Evolutionary conservation across 35 echinoderm and acorn worm genomes (phyloP).

Genomic region (Nesometra sesokonis): DNA sequence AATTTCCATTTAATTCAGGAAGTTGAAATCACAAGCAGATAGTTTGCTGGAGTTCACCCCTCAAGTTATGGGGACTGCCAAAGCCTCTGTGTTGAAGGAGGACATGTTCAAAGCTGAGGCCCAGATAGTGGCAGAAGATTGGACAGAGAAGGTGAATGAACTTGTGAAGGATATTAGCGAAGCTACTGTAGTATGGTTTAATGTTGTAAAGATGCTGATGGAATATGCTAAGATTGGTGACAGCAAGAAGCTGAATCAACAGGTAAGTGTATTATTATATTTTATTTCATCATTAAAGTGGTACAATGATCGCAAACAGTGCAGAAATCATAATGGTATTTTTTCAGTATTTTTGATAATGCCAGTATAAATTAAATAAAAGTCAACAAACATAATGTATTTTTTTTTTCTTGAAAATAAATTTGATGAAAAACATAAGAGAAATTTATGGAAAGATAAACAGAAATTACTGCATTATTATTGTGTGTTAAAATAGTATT

Average conservation of each 20-base stretch:
- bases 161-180: slow-evolving; percentile 13
- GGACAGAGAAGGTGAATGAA: slow-evolving; percentile 17
- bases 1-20: background rate
- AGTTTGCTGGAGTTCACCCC: slow-evolving; percentile 8
- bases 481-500: too few relatives aligned
- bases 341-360: too few relatives aligned
- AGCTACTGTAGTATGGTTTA: slow-evolving; percentile 20
- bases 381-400: too few relatives aligned
- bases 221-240: slow-evolving; percentile 8
- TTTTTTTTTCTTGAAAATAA: too few relatives aligned
- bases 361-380: too few relatives aligned
- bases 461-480: too few relatives aligned
- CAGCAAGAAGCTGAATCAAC: slow-evolving; percentile 17
- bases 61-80: slow-evolving; percentile 3
- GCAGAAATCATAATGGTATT: too few relatives aligned
- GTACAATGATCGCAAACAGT: too few relatives aligned
- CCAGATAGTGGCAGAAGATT: slow-evolving; percentile 38
- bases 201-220: slow-evolving; percentile 2
- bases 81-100: background rate
- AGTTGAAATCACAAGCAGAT: background rate
- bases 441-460: too few relatives aligned
- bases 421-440: too few relatives aligned
- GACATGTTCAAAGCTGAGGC: slow-evolving; percentile 30
- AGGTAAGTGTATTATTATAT: slow-evolving; percentile 9
- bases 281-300: too few relatives aligned